Conservation (phyloP, 2,797 vertebrate genomes). For the Microchirus variegatus region DNA sequence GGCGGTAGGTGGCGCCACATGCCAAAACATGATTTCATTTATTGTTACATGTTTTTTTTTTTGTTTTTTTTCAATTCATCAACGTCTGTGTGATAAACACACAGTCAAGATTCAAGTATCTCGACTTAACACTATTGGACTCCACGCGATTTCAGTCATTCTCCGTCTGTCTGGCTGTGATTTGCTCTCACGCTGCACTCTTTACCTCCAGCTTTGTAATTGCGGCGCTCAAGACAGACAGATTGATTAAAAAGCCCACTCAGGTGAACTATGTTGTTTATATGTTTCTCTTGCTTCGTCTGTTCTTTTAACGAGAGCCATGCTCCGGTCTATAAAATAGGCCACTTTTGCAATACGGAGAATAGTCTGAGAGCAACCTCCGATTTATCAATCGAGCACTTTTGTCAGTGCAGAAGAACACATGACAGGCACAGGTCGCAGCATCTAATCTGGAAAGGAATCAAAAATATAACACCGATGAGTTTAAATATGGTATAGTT, state of each 20-base stretch:
- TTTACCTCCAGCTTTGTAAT: slow-evolving; percentile 63
- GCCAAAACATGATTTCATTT: too few species aligned
- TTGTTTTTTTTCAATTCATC: neutral
- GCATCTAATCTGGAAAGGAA: slow-evolving; percentile 4
- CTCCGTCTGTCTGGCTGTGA: slow-evolving; percentile 40
- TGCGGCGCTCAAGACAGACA: slow-evolving; percentile 48
- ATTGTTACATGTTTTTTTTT: slow-evolving; percentile 4
- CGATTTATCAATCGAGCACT: slow-evolving; percentile 12
- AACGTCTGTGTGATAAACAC: slow-evolving; percentile 14
- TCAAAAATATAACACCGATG: neutral
- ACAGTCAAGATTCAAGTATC: slow-evolving; percentile 13
- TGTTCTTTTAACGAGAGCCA: slow-evolving; percentile 24
- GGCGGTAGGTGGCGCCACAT: too few species aligned
- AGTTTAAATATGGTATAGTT: too few species aligned
- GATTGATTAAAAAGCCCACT: slow-evolving; percentile 64
- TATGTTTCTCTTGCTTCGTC: slow-evolving; percentile 13
- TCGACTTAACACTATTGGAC: too few species aligned
- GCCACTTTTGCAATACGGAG: slow-evolving; percentile 29
- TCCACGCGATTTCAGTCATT: slow-evolving; percentile 41
- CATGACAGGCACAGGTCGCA: slow-evolving; percentile 20
- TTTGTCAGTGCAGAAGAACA: slow-evolving; percentile 28
- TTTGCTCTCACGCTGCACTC: slow-evolving; percentile 53
- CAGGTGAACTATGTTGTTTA: slow-evolving; percentile 50
- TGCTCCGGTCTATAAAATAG: slow-evolving; percentile 22
- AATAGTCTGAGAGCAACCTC: slow-evolving; percentile 19